These are phyloP conservation scores for Oligia strigilis DNA, from an alignment of 2,888 invertebrate genomes.

Conservation along the genomic window DNA sequence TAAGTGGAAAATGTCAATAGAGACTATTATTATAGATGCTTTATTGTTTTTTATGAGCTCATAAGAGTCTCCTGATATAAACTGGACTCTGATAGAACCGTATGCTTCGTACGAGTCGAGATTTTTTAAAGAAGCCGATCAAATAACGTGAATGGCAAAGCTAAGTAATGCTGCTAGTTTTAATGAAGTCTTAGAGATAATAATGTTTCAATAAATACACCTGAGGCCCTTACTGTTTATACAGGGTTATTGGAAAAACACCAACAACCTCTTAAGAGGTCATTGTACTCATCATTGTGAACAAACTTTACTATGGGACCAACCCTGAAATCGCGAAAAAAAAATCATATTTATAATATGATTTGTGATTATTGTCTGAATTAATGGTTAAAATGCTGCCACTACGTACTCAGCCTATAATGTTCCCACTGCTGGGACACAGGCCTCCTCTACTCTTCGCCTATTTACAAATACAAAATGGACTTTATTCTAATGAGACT, in stretches of 20 bases:
- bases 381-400: neutral
- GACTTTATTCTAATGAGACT: neutral
- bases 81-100: neutral
- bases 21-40: neutral
- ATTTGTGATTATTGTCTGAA: neutral
- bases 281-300: too few relatives aligned
- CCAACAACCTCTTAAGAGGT: too few relatives aligned
- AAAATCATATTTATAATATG: neutral
- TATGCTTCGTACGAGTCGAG: neutral
- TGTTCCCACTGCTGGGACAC: too few relatives aligned
- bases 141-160: neutral
- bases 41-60: neutral
- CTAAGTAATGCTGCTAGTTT: neutral
- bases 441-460: neutral
- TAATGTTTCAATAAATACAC: neutral
- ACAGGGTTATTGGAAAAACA: too few relatives aligned
- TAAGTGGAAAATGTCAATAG: constrained; percentile 49
- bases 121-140: neutral
- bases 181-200: neutral
- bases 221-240: neutral
- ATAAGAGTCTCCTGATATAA: neutral
- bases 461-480: neutral
- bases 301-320: too few relatives aligned
- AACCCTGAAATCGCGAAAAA: too few relatives aligned
- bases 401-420: neutral